phyloP scores from a whole-genome alignment of 2,113 vertebrate species.

The Jaculus jaculus region DNA sequence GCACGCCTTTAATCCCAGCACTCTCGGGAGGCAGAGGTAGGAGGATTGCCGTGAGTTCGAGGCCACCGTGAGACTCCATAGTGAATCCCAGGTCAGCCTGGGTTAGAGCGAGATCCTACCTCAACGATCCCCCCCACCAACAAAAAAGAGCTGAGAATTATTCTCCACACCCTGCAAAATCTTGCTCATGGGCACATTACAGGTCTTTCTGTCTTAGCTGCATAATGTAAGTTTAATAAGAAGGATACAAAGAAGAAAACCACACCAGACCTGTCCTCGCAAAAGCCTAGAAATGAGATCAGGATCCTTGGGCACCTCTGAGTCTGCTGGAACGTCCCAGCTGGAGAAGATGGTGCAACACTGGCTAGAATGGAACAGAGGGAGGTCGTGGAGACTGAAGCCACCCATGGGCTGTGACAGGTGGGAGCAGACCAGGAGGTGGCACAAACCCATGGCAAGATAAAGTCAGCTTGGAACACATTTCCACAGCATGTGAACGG shows the following conservation, averaged over 20 bases:
- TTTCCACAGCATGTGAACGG: neutral
- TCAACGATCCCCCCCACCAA: too few relatives aligned
- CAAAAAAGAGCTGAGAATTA: neutral
- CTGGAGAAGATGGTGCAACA: neutral
- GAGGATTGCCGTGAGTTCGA: too few relatives aligned
- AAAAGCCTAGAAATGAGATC: neutral
- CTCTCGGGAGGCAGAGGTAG: too few relatives aligned
- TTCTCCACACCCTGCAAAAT: neutral
- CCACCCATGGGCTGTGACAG: accelerated
- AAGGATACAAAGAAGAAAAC: neutral
- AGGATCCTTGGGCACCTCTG: neutral
- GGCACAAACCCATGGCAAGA: neutral
- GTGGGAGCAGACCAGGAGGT: neutral
- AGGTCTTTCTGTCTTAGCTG: neutral
- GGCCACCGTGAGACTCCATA: too few relatives aligned
- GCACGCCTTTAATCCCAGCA: too few relatives aligned
- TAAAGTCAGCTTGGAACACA: neutral
- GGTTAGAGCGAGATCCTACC: too few relatives aligned
- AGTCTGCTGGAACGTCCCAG: too few relatives aligned
- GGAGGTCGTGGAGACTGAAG: neutral
- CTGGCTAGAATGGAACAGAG: neutral
- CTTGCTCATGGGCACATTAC: neutral
- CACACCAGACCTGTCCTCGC: neutral
- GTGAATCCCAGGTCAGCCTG: too few relatives aligned
- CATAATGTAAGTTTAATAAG: neutral